Evolutionary conservation across 1,140 invertebrate species (phyloP).

Genomic region (Paraescarpia echinospica): DNA sequence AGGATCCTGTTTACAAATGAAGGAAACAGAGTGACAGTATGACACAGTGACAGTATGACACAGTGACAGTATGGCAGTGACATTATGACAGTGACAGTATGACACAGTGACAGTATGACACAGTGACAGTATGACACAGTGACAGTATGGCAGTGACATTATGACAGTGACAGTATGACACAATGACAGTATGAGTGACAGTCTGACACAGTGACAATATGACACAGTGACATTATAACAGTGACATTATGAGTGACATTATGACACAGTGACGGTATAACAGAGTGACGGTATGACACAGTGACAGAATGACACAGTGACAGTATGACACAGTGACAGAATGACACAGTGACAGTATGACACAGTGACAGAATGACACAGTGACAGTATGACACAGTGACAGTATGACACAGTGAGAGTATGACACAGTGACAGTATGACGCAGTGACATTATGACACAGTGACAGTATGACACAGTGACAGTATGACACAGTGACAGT

Average conservation of each 20-base stretch:
- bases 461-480: not conserved
- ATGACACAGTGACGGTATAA: no score
- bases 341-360: no score
- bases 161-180: constrained; percentile 1
- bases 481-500: not conserved
- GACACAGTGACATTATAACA: constrained; percentile 17
- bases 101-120: no score
- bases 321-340: not conserved
- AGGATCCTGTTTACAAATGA: not conserved
- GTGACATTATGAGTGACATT: not conserved
- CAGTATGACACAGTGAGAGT: not conserved
- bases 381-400: constrained; percentile 1
- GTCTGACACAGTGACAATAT: not conserved
- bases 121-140: not conserved
- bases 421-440: no score
- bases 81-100: not conserved
- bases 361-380: constrained; percentile 4
- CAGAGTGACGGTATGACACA: not conserved
- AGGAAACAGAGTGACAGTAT: constrained; percentile 8
- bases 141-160: not conserved
- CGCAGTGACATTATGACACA: not conserved
- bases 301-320: not conserved
- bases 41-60: not conserved
- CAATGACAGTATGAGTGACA: no score
- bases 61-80: constrained; percentile 14